Base-by-base conservation (phyloP, 1,140 invertebrate species). In the Daktulosphaira vitifoliae region DNA sequence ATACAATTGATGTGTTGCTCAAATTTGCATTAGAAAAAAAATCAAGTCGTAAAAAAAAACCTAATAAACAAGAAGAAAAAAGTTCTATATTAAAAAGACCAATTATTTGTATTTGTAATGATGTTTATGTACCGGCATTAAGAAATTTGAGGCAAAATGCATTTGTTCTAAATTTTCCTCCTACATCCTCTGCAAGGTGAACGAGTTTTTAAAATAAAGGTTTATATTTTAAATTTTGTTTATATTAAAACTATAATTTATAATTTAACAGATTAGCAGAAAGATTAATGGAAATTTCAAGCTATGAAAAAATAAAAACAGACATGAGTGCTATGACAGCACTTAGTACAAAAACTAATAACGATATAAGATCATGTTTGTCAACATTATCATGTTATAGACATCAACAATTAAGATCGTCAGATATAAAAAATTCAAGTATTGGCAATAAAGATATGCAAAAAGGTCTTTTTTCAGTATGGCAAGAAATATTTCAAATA, bases 51-150 rank as follows among this genome's bases (percentile, higher is more conserved):
- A 71, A 74, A 65, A 80, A 82, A 72, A 76, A 82, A 72, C 65
- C 77, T 74, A 76, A 82, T 78, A 76, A 82, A 77, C 74, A 78
- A 69, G 49, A 76, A 71, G 73, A 78, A 71, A 76, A 74, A 70
- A 56, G 71, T 68, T 68, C 69, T 71, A n/a, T 78, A 78, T 76
- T 89, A 49, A 80, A 82, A 59, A 76, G 95, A 68, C 95, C 95
- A 1, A 85, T 98, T 9, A 92, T 98, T 70, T 96, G 93, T 74
- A 97, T 98, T 70, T 98, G 95, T 72, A 98, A 98, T 76, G 93
- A 98, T 73, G 78, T 88, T 70, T 96, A 96, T 74, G 85, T 86
- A 15, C 86, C 92, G 37, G 84, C 93, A 0, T 77, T 98, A 56
- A 80, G 91, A 72, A 84, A 80, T 53, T 74, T 85, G 1, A 70